Conservation (phyloP, 2,888 invertebrate species). For the Escarpia spicata region DNA sequence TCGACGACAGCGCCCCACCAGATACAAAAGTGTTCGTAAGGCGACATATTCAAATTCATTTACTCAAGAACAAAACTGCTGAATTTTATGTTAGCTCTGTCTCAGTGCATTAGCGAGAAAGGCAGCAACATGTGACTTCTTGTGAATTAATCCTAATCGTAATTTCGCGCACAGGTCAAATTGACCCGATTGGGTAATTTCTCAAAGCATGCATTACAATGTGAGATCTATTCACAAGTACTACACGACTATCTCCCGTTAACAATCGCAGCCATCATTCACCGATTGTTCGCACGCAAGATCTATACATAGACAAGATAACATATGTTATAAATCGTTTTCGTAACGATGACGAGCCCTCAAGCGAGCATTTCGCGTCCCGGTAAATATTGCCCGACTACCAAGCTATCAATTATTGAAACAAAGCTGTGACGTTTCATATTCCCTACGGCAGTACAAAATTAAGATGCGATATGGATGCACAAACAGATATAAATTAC, state of each 20-base stretch:
- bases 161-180: neutral
- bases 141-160: neutral
- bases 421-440: neutral
- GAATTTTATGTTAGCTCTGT: neutral
- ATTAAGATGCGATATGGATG: neutral
- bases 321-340: neutral
- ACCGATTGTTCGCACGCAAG: neutral
- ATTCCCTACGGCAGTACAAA: neutral
- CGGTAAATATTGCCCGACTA: neutral
- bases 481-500: neutral
- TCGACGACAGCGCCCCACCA: too few species aligned
- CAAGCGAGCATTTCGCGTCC: neutral
- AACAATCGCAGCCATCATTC: neutral
- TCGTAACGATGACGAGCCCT: neutral
- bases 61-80: neutral
- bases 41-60: neutral
- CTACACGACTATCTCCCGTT: neutral
- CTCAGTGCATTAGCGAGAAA: neutral
- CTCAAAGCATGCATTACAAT: neutral
- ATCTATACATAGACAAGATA: neutral
- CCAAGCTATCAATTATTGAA: neutral
- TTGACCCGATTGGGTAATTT: neutral
- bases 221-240: neutral
- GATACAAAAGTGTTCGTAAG: too few species aligned
- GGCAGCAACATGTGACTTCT: neutral